Conservation (phyloP, 2,113 vertebrate genomes). For the Nannobrachium achirus region DNA sequence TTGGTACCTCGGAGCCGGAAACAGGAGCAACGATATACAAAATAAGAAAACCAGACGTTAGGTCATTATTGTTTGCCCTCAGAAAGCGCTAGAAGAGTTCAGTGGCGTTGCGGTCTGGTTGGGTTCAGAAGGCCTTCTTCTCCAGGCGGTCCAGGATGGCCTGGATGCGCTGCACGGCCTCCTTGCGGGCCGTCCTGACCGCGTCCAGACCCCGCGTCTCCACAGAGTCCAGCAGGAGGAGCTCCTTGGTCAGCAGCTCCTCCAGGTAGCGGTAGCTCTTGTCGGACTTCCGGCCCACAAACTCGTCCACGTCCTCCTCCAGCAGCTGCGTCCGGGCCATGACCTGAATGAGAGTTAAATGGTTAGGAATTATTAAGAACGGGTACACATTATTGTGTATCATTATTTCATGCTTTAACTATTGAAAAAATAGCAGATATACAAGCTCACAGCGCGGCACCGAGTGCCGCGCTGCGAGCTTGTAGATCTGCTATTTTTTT, state of each 20-base stretch:
- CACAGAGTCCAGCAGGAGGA: constrained; percentile 94
- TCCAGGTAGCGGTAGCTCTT: constrained; percentile 93
- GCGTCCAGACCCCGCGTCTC: constrained; percentile 92
- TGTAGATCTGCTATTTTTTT: no score
- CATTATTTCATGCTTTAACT: no score
- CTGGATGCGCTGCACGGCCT: constrained; percentile 94
- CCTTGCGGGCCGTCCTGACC: constrained; percentile 91
- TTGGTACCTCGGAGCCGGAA: constrained; percentile 6
- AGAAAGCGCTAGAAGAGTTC: no score
- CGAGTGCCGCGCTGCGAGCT: no score
- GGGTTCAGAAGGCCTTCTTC: constrained; percentile 88
- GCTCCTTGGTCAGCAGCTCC: constrained; percentile 97
- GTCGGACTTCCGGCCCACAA: constrained; percentile 92
- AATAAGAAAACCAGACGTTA: not conserved
- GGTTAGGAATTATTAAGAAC: no score
- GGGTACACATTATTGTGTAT: no score
- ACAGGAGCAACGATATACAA: no score
- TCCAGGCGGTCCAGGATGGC: constrained; percentile 93
- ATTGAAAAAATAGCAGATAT: no score
- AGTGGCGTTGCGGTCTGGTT: no score
- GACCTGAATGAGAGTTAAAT: no score
- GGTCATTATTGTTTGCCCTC: no score
- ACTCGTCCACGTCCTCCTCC: constrained; percentile 94
- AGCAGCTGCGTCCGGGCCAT: constrained; percentile 85
- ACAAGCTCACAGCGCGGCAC: no score